Percentiles rank a stretch among this genome's conserved stretches.
Evolutionary conservation across 2,113 vertebrate genomes (phyloP).

Genomic region (Tor tambroides): DNA sequence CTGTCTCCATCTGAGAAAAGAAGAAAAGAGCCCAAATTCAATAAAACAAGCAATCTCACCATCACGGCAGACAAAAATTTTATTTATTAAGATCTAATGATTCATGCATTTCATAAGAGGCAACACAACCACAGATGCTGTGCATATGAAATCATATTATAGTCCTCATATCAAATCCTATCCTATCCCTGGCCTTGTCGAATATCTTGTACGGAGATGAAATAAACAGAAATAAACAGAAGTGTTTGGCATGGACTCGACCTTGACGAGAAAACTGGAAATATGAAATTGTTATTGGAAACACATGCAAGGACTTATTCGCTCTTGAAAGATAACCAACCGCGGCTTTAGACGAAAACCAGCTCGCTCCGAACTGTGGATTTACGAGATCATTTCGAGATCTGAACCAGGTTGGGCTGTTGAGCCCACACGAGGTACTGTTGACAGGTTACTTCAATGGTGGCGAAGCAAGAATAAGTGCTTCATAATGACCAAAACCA

Average conservation of each 20-base stretch:
- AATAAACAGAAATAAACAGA: constrained; percentile 67
- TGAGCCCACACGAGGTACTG: constrained; percentile 46
- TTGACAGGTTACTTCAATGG: constrained; percentile 48
- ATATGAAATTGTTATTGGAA: constrained; percentile 68
- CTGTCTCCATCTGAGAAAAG: constrained; percentile 67
- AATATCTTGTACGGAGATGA: constrained; percentile 57
- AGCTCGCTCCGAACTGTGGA: constrained; percentile 46
- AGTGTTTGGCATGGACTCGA: constrained; percentile 55
- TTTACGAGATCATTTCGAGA: constrained; percentile 55
- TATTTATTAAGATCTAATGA: neutral
- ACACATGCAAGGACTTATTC: constrained; percentile 68
- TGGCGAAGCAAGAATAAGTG: constrained; percentile 42
- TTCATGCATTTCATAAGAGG: neutral
- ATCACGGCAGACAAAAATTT: neutral
- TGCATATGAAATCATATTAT: neutral
- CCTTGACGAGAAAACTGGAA: constrained; percentile 57
- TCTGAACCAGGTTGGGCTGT: constrained; percentile 69
- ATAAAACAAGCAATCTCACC: neutral
- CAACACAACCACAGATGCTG: constrained; percentile 6
- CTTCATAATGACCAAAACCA: neutral
- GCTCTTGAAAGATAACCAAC: constrained; percentile 68
- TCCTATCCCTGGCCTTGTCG: constrained; percentile 25
- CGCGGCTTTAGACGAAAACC: constrained; percentile 57
- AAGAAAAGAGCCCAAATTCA: constrained; percentile 30
- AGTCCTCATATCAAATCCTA: constrained; percentile 31